Evolutionary conservation across 2,113 vertebrate species (phyloP).

Genomic region (Colistium nudipinnis): DNA sequence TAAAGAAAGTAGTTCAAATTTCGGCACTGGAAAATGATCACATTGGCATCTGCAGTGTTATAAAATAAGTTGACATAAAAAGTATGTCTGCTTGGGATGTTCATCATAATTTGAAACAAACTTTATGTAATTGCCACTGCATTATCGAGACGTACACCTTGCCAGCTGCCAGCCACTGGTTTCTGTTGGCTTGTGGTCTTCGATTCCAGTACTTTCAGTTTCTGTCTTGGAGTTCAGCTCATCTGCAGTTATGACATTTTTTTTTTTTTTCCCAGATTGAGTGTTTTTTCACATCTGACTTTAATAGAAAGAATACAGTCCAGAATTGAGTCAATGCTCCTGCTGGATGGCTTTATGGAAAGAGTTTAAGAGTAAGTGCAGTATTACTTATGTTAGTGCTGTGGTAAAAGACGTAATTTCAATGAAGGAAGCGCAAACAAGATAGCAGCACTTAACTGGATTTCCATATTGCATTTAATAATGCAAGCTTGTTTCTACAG

Average conservation of each 20-base stretch:
- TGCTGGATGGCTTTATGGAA: neutral
- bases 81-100: neutral
- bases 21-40: slow-evolving; percentile 8
- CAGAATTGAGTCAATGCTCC: neutral
- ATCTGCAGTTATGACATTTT: too few relatives aligned
- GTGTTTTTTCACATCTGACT: neutral
- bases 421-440: neutral
- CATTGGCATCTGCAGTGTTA: slow-evolving; percentile 21
- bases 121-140: neutral
- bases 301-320: neutral
- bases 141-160: neutral
- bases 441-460: slow-evolving; percentile 11
- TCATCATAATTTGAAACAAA: slow-evolving; percentile 9
- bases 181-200: neutral
- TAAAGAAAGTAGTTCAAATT: slow-evolving; percentile 1
- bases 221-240: too few relatives aligned
- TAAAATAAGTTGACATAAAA: slow-evolving; percentile 6
- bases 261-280: neutral
- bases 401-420: slow-evolving; percentile 6
- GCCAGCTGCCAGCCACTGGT: slow-evolving; percentile 20
- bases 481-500: slow-evolving; percentile 19
- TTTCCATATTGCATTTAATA: slow-evolving; percentile 42
- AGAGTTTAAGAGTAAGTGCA: neutral
- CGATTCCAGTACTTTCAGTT: neutral
- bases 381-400: neutral